Base-by-base conservation (phyloP, 2,797 vertebrate species). In the Lacerta bilineata region DNA sequence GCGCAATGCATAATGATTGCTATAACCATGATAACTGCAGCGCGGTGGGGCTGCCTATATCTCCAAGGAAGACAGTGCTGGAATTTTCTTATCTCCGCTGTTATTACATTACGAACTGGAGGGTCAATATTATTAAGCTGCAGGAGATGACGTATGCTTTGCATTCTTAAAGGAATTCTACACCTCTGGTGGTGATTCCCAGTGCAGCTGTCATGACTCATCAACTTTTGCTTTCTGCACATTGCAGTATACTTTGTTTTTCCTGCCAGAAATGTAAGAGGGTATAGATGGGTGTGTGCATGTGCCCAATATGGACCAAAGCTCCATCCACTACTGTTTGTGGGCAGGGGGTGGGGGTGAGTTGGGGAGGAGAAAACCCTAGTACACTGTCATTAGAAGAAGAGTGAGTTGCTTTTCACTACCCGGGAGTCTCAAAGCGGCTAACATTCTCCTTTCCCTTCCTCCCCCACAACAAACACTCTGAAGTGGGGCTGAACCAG, bases 211-310 rank as follows among this genome's bases (percentile, higher is more conserved):
- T 20, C 25, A 43, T 39, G 69, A 89, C 27, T 50, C 71, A 80
- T 89, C 77, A 25, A 23, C 61, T 81, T 83, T 78, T 75, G 11
- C 64, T 80, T 85, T 25, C 41, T 74, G 61, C 86, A 23, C 55
- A 33, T 64, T 66, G 78, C 77, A 39, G 41, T 69, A 64, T 23
- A 33, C 25, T 74, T 72, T 18, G 43, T 64, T 78, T 29, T 43
- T 78, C 46, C 64, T 88, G 61, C 46, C 74, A 50, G 78, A 85
- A 72, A 64, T 85, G 64, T n/a, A 80, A 80, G 39, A 55, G 41
- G 66, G 17, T 36, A 23, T 13, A 72, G 33, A 36, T 50, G 33
- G 23, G n/a, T 33, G 15, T 64, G n/a, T 64, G n/a, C 29, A 27
- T 80, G 50, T 59, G 50, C 2, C 10, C 33, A 78, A 39, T n/a